Percentiles rank a stretch among this genome's conserved stretches.
Conservation (phyloP, 2,888 invertebrate species). For the Lobophora halterata region DNA sequence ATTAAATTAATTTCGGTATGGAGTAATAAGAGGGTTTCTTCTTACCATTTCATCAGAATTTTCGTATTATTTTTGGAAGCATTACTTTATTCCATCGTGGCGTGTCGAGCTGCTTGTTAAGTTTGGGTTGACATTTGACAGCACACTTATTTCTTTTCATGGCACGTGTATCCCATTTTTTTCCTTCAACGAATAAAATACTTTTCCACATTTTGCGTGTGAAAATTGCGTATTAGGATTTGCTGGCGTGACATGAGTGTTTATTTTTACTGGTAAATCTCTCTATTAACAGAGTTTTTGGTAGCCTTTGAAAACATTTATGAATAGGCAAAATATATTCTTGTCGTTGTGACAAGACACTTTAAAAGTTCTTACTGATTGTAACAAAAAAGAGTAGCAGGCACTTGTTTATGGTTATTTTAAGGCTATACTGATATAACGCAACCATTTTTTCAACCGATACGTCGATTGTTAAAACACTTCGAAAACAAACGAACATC, state of each 20-base stretch:
- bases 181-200: conserved; percentile 8
- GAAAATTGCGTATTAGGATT: conserved; percentile 12
- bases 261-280: conserved; percentile 1
- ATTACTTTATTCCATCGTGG: conserved; percentile 38
- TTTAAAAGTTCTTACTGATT: no score
- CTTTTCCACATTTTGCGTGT: conserved; percentile 16
- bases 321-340: no score
- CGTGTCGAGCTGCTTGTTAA: conserved; percentile 39
- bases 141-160: conserved; percentile 38
- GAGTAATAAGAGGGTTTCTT: conserved; percentile 1
- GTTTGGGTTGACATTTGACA: conserved; percentile 45
- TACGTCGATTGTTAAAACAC: no score
- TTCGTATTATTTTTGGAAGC: conserved; percentile 29
- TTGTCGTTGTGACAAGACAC: no score
- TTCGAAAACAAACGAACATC: no score
- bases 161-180: conserved; percentile 26
- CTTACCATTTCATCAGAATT: conserved; percentile 3
- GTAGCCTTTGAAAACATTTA: no score
- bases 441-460: no score
- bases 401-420: no score
- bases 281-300: no score
- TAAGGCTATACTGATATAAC: no score
- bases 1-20: conserved; percentile 15
- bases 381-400: no score
- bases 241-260: neutral